Evolutionary conservation across 2,888 invertebrate species (phyloP).

Genomic region (Melieria omissa): DNA sequence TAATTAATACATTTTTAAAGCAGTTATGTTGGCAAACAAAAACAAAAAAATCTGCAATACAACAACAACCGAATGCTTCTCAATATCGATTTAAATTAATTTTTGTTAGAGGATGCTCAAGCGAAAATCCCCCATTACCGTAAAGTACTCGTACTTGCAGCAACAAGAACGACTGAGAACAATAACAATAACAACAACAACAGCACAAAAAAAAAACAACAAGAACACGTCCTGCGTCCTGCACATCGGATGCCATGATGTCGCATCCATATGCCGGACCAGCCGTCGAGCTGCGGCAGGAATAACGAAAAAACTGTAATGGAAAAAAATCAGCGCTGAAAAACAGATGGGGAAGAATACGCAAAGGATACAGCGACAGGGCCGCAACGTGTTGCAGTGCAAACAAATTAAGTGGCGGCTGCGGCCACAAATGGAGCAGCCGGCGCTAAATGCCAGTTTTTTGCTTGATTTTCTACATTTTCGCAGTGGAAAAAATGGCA

Average conservation of each 20-base stretch:
- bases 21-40: background rate
- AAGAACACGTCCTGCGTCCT: background rate
- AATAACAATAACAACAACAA: too few relatives aligned
- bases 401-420: slow-evolving; percentile 61
- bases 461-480: background rate
- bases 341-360: slow-evolving; percentile 36
- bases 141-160: slow-evolving; percentile 62
- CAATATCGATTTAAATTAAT: slow-evolving; percentile 66
- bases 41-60: slow-evolving; percentile 30
- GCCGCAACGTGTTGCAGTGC: slow-evolving; percentile 46
- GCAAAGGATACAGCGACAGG: slow-evolving; percentile 24
- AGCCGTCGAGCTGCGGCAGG: slow-evolving; percentile 17
- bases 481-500: background rate
- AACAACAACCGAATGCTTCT: slow-evolving; percentile 47
- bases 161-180: too few relatives aligned
- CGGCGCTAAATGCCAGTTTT: slow-evolving; percentile 22
- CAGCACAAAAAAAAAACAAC: too few relatives aligned
- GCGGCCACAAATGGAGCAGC: slow-evolving; percentile 30
- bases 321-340: slow-evolving; percentile 31
- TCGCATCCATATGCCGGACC: slow-evolving; percentile 52
- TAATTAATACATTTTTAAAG: too few relatives aligned
- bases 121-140: slow-evolving; percentile 66
- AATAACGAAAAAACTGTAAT: slow-evolving; percentile 29
- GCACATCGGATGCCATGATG: slow-evolving; percentile 53
- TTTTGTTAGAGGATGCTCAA: slow-evolving; percentile 66